Conservation (phyloP, 2,888 invertebrate genomes). For the Podabrus alpinus region DNA sequence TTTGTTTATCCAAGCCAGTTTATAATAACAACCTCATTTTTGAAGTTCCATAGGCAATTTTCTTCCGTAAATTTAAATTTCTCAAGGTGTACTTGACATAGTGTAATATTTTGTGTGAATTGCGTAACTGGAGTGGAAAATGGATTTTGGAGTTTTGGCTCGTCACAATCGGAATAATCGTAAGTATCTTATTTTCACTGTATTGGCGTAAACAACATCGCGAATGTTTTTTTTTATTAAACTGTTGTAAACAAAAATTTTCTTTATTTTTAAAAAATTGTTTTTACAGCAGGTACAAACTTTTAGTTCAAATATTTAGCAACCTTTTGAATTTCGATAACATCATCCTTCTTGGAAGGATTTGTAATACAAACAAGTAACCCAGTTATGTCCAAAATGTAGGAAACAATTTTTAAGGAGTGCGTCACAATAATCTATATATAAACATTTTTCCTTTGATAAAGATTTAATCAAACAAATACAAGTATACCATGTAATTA, state of each 20-base stretch:
- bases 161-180: conserved; percentile 37
- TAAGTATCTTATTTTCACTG: conserved; percentile 31
- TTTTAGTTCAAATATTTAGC: too few species aligned
- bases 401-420: neutral
- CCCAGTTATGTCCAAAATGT: neutral
- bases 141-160: conserved; percentile 36
- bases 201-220: neutral
- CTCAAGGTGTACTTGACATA: neutral
- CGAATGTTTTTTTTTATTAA: too few species aligned
- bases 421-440: neutral
- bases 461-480: neutral
- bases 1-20: neutral
- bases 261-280: too few species aligned
- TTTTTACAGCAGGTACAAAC: too few species aligned
- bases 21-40: neutral
- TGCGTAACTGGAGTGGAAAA: conserved; percentile 2
- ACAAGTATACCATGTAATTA: neutral
- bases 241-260: too few species aligned
- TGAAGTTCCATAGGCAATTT: neutral
- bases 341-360: neutral
- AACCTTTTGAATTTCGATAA: too few species aligned
- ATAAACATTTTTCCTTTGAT: neutral
- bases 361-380: neutral
- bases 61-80: neutral
- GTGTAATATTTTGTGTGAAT: neutral